A percentile compares a stretch with the other conserved stretches of the same genome.
These are phyloP conservation scores for Paragorgia papillata DNA, from an alignment of 92 coral and sea anemone species.

Conservation along the genomic window DNA sequence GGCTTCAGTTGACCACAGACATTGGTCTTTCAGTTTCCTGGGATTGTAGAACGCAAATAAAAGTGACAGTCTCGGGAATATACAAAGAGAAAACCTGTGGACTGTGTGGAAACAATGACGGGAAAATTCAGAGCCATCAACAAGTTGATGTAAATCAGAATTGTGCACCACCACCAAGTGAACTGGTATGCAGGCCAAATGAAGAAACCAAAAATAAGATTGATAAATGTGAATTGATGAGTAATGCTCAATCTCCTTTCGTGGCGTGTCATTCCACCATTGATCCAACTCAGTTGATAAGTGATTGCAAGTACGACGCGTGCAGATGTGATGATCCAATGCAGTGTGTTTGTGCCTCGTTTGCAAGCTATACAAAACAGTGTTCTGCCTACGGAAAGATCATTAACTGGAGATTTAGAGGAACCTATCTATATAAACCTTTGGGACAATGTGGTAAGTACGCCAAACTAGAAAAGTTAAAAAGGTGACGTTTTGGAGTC, in stretches of 20 bases:
- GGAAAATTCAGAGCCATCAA: not conserved
- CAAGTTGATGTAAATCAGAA: not conserved
- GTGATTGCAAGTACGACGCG: slow-evolving; percentile 4
- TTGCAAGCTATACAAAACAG: too few relatives aligned
- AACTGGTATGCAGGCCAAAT: not conserved
- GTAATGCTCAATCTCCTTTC: not conserved
- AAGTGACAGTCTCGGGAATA: slow-evolving; percentile 23
- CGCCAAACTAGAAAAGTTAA: too few relatives aligned
- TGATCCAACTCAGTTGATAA: not conserved
- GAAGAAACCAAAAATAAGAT: not conserved
- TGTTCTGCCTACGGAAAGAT: too few relatives aligned
- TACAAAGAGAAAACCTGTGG: slow-evolving; percentile 21
- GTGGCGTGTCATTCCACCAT: not conserved
- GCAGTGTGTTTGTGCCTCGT: too few relatives aligned
- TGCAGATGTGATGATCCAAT: too few relatives aligned
- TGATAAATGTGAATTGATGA: not conserved
- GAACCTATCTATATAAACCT: too few relatives aligned
- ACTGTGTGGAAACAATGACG: not conserved
- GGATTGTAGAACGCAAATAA: not conserved
- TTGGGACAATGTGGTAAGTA: too few relatives aligned
- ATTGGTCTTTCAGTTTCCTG: slow-evolving; percentile 9
- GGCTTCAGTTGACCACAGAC: slow-evolving; percentile 11
- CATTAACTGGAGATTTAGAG: too few relatives aligned
- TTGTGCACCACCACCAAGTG: not conserved
- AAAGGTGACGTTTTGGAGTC: too few relatives aligned